These are phyloP conservation scores for Eulemur rufifrons DNA, from an alignment of 2,113 vertebrate species.

Conservation along the genomic window DNA sequence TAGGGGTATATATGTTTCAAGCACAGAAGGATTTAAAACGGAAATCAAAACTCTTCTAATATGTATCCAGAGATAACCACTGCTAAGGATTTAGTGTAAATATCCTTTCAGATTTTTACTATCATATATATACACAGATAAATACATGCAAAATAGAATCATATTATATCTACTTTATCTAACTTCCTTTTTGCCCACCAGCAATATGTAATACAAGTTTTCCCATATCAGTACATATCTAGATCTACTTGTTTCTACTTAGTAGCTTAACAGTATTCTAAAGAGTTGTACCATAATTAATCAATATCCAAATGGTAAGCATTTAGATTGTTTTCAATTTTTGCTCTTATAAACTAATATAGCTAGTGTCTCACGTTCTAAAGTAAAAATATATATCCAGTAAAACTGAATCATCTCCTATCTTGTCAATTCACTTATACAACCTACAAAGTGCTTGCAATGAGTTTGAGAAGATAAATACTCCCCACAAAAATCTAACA, in stretches of 20 bases:
- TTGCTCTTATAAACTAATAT: background rate
- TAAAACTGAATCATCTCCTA: background rate
- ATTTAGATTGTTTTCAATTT: slow-evolving; percentile 12
- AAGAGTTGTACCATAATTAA: background rate
- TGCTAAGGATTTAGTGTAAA: slow-evolving; percentile 13
- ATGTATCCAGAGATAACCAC: background rate
- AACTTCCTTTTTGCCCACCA: background rate
- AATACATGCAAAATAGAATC: background rate
- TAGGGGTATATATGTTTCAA: background rate
- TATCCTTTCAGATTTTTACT: slow-evolving; percentile 23
- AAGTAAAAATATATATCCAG: slow-evolving; percentile 7
- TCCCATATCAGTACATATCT: background rate
- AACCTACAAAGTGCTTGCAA: slow-evolving; percentile 12
- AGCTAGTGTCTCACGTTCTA: background rate
- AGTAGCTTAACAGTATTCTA: background rate
- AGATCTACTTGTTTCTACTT: background rate
- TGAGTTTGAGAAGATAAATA: background rate
- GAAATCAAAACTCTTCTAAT: slow-evolving; percentile 28
- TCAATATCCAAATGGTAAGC: slow-evolving; percentile 12
- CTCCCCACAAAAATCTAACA: background rate
- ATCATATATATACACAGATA: background rate
- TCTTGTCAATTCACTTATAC: slow-evolving; percentile 3
- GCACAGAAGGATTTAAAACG: background rate
- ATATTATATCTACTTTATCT: background rate
- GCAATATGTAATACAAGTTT: background rate